phyloP scores from a whole-genome alignment of 2,888 invertebrate species.

The Cordilura impudica region DNA sequence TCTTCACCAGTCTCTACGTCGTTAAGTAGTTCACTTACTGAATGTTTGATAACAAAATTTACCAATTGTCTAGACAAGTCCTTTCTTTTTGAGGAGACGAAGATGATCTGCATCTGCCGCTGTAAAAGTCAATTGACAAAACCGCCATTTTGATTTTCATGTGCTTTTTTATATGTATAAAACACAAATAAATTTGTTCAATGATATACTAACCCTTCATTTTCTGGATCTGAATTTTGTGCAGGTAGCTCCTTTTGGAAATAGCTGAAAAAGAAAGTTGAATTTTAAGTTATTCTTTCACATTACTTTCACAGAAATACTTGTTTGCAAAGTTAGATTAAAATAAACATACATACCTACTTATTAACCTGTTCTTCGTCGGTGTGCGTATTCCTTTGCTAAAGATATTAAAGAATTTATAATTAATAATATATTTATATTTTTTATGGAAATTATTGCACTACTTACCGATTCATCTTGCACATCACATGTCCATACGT shows the following conservation, averaged over 20 bases:
- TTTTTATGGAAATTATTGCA: too few species aligned
- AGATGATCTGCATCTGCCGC: constrained; percentile 5
- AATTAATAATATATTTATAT: too few species aligned
- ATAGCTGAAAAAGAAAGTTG: constrained; percentile 19
- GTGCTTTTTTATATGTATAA: constrained; percentile 25
- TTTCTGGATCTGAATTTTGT: constrained; percentile 19
- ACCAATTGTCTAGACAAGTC: constrained; percentile 19
- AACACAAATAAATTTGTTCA: constrained; percentile 27
- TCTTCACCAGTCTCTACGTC: too few species aligned
- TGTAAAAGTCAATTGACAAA: constrained; percentile 27
- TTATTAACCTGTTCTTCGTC: too few species aligned
- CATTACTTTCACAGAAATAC: constrained; percentile 18
- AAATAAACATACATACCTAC: constrained; percentile 30
- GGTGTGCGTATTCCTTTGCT: too few species aligned
- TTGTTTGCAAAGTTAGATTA: constrained; percentile 28
- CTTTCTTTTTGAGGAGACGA: too few species aligned
- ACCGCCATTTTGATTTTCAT: constrained; percentile 24
- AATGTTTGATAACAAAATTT: constrained; percentile 30
- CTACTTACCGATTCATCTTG: too few species aligned
- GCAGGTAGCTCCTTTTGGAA: constrained; percentile 24
- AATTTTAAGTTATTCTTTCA: constrained; percentile 17
- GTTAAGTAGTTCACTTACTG: too few species aligned
- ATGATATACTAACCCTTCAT: constrained; percentile 29
- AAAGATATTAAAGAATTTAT: too few species aligned
- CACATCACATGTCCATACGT: too few species aligned